Base-by-base conservation (phyloP, 2,113 vertebrate genomes). In the Sprattus sprattus region DNA sequence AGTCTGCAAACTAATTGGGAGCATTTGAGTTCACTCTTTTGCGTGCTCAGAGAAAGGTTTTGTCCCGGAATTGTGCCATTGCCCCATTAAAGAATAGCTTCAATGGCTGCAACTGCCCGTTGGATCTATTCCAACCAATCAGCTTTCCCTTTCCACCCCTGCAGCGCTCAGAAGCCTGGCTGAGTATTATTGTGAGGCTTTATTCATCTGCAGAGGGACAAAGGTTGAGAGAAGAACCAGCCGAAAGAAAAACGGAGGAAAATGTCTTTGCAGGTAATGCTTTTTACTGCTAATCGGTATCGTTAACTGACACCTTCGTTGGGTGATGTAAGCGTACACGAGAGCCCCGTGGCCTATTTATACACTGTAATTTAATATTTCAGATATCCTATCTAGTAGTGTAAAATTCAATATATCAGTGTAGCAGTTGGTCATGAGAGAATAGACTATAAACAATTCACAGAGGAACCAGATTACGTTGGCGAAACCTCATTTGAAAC, bases 181-280 rank as follows among this genome's bases (percentile, higher is more conserved):
- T 15, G 44, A 6, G 45, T 81, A 44, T 60, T 71, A 47, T 39
- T 39, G 47, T 86, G 80, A 64, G 16, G 45, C 57, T n/a, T 45
- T 7, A 45, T 85, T 85, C 83, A 85, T 82, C 57, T 15, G 18
- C 22, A 71, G 50, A 81, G 67, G 75, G 45, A 8, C n/a, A n/a
- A 15, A 10, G 45, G 18, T 9, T 82, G 50, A 49, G 81, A 49
- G 13, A 15, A 39, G 18, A 39, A 20, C n/a, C 39, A 10, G 54
- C 44, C n/a, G 39, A 67, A 25, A 16, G 52, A 81, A 39, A 75
- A 47, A 39, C 13, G 57, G 32, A 86, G 25, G 20, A 84, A 32
- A 25, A 91, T 91, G 90, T 57, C 88, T 88, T 71, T 89, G 85
- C 87, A 91, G 91, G 91, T 92, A 85, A 45, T 16, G 32, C 9